A percentile compares a stretch with the other conserved stretches of the same genome.
Conservation (phyloP, 2,113 vertebrate species). For the Esox niger region DNA sequence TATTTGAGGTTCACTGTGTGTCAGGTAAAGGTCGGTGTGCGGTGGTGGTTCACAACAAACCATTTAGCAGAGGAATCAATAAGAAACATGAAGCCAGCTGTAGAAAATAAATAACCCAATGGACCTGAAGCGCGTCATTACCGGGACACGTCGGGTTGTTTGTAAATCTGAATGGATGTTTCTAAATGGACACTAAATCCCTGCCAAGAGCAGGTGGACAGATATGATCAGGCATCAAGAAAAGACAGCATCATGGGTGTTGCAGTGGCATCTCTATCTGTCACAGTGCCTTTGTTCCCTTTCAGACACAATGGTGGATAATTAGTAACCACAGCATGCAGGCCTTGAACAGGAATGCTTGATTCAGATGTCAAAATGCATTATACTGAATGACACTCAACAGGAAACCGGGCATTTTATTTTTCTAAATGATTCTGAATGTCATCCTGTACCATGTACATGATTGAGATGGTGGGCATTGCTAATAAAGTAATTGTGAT, state of each 20-base stretch:
- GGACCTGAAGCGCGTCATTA: slow-evolving; percentile 16
- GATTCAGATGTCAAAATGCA: slow-evolving; percentile 47
- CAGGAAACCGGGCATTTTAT: slow-evolving; percentile 26
- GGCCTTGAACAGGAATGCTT: slow-evolving; percentile 34
- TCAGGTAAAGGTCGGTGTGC: slow-evolving; percentile 22
- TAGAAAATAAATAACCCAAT: slow-evolving; percentile 3
- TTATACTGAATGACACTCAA: slow-evolving; percentile 52
- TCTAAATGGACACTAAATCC: slow-evolving; percentile 24
- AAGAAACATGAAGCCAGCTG: slow-evolving; percentile 3
- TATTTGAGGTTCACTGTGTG: slow-evolving; percentile 19
- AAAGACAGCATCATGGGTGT: not conserved
- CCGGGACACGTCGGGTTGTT: slow-evolving; percentile 11
- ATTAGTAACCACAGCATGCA: slow-evolving; percentile 38
- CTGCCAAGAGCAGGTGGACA: slow-evolving; percentile 2
- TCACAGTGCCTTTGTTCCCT: slow-evolving; percentile 8
- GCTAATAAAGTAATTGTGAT: slow-evolving; percentile 54
- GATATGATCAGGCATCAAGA: not conserved
- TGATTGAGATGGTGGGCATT: slow-evolving; percentile 28
- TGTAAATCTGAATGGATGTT: slow-evolving; percentile 31
- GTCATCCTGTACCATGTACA: slow-evolving; percentile 30
- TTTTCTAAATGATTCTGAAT: slow-evolving; percentile 41
- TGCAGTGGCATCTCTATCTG: not conserved
- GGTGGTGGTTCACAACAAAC: not conserved
- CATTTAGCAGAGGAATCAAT: not conserved
- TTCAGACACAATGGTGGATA: slow-evolving; percentile 22